Base-by-base conservation (phyloP, 2,797 vertebrate genomes). In the Loriculus beryllinus region DNA sequence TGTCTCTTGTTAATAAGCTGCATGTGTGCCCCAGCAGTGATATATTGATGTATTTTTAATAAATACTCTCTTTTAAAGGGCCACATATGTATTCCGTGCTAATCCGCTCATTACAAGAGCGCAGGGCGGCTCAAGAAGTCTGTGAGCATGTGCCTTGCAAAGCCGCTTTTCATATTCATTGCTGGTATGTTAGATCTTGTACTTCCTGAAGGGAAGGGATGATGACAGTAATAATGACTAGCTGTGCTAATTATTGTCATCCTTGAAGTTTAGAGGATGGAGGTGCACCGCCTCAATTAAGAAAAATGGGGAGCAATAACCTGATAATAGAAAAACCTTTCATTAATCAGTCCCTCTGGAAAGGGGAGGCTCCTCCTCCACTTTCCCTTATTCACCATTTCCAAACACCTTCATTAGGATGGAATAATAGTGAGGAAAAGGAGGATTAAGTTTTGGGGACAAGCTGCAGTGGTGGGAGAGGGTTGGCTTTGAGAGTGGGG, bases 41-140 rank as follows among this genome's bases (percentile, higher is more conserved):
- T 2, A 79, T 88, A 82, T 57, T 94, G 90, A 94, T 96, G 95
- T 92, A 92, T 94, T 94, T 95, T 95, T 96, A 82, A 95, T 94
- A 94, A 88, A 93, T 52, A 60, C 9, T 56, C 83, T 11, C 59
- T 77, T 78, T 86, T 82, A 74, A 90, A 94, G 83, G 90, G 86
- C 62, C 68, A 31, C 70, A 67, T 70, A 40, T 28, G 75, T 56
- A 76, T 86, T 88, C 77, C 7, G 68, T 37, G 88, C 86, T 95
- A 93, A 92, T 94, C 94, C 5, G 7, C 90, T 96, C 93, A 7
- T 94, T 93, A 94, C 68, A 75, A 26, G 57, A 23, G 29, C 1
- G 15, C 1, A 1, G 89, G 82, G 82, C 0, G 11, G 90, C 87
- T 87, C 4, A 1, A 0, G 14, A 7, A 71, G 80, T 75, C 43